These are phyloP conservation scores for Carduelis carduelis DNA, from an alignment of 2,797 vertebrate species.

Conservation along the genomic window DNA sequence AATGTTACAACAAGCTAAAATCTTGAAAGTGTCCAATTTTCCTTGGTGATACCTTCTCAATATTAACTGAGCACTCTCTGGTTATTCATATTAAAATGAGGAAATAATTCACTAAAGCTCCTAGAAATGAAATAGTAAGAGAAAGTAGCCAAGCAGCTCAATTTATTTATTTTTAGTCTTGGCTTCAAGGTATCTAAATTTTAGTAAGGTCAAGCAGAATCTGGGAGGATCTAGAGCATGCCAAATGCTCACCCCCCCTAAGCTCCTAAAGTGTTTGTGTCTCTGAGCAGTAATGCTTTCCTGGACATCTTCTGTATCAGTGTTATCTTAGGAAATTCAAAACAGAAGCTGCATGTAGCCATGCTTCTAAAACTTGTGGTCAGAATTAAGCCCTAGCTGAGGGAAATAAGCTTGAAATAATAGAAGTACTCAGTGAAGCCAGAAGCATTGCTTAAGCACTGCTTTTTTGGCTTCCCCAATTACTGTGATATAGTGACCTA, in stretches of 20 bases:
- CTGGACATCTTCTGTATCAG: neutral
- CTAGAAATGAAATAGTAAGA: neutral
- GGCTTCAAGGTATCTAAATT: neutral
- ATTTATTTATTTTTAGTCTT: neutral
- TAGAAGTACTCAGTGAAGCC: neutral
- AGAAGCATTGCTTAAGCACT: neutral
- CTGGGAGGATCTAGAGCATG: neutral
- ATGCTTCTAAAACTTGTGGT: neutral
- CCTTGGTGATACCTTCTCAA: neutral
- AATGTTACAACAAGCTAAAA: neutral
- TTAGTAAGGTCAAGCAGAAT: neutral
- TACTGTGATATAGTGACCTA: neutral
- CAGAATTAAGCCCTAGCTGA: neutral
- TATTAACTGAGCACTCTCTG: neutral
- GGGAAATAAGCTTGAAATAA: neutral
- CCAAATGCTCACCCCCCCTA: neutral
- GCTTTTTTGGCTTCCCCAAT: neutral
- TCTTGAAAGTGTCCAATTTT: neutral
- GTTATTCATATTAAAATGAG: neutral
- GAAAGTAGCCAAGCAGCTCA: neutral
- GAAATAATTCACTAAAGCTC: neutral
- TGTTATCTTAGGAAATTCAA: constrained; percentile 4
- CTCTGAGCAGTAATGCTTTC: neutral
- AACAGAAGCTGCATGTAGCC: neutral
- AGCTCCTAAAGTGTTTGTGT: neutral